These are phyloP conservation scores for Hyles vespertilio DNA, from an alignment of 1,140 invertebrate species.

Conservation along the genomic window DNA sequence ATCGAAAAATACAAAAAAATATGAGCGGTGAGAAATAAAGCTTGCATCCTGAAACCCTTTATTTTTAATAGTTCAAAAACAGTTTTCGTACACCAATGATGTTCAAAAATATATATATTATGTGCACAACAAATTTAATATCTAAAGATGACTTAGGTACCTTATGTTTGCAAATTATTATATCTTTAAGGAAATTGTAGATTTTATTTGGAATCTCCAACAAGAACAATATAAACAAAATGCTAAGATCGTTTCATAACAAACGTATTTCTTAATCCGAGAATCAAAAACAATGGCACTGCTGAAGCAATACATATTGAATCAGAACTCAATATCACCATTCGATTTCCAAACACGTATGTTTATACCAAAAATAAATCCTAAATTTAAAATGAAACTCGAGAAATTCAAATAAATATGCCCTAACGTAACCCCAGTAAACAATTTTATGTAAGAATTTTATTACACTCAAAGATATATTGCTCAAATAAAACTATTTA, in stretches of 20 bases:
- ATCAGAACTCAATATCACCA: neutral
- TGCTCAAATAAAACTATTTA: conserved; percentile 5
- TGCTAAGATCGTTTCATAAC: conserved; percentile 3
- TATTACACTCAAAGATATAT: conserved; percentile 8
- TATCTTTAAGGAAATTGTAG: too few relatives aligned
- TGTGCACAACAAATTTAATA: too few relatives aligned
- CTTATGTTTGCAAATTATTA: too few relatives aligned
- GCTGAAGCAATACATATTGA: neutral
- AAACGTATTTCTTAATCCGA: neutral
- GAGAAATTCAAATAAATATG: conserved; percentile 3
- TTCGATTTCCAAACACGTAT: conserved; percentile 9
- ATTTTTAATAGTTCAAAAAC: too few relatives aligned
- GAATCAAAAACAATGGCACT: too few relatives aligned
- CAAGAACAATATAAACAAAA: neutral
- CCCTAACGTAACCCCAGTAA: neutral
- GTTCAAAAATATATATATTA: too few relatives aligned
- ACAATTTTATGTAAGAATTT: conserved; percentile 8
- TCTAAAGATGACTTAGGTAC: too few relatives aligned
- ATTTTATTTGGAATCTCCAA: too few relatives aligned
- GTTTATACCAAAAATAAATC: neutral
- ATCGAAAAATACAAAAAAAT: too few relatives aligned
- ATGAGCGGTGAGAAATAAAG: too few relatives aligned
- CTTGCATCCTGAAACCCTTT: too few relatives aligned
- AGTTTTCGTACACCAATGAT: too few relatives aligned
- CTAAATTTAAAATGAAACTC: conserved; percentile 8